A percentile compares a stretch with the other conserved stretches of the same genome.
Conservation (phyloP, 1,140 invertebrate species). For the Nasonia vitripennis region DNA sequence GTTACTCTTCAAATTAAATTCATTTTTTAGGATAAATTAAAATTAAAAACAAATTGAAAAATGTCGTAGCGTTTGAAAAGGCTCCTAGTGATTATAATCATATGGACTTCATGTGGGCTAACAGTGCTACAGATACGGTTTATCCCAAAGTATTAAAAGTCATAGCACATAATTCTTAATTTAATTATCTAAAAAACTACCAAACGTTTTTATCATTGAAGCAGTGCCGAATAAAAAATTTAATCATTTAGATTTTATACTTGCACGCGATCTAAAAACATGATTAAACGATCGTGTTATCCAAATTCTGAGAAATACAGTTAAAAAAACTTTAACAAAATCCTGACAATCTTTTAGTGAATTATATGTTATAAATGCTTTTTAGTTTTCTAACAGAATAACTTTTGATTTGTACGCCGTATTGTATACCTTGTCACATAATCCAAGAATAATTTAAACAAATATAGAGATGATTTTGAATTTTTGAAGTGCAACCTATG, state of each 20-base stretch:
- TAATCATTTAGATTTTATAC: neutral
- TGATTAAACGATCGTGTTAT: neutral
- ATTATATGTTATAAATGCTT: no score
- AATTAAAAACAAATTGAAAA: neutral
- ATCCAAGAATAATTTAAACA: no score
- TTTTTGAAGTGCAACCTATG: no score
- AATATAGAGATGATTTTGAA: no score
- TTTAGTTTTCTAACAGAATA: no score
- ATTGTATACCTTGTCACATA: no score
- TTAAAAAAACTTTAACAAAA: no score
- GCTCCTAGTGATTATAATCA: neutral
- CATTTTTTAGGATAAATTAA: neutral
- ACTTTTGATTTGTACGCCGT: no score
- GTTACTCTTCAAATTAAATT: neutral
- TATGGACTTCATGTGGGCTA: neutral
- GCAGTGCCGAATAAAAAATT: neutral
- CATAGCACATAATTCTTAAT: neutral
- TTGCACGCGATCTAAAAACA: neutral
- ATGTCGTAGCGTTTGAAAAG: slow-evolving; percentile 1
- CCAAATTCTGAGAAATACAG: neutral
- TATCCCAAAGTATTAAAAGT: slow-evolving; percentile 5
- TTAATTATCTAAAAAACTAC: neutral
- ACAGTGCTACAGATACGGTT: neutral
- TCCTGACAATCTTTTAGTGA: no score
- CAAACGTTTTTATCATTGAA: neutral